Evolutionary conservation across 2,797 vertebrate species (phyloP), one percentile per base, ranked within the genome.

Genomic region (Pygocentrus nattereri): DNA sequence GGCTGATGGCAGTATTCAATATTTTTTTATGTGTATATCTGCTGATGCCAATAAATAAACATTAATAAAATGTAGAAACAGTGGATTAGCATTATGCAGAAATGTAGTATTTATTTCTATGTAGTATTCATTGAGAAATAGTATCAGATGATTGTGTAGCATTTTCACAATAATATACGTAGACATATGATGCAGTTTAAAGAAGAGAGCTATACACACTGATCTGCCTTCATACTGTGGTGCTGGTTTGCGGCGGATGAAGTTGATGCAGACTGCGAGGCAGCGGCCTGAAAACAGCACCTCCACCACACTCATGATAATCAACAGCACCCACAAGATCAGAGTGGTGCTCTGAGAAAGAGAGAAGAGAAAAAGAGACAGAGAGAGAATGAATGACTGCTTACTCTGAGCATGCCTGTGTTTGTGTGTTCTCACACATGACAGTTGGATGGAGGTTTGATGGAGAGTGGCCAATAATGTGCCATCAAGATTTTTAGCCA

Each of bases 291-390:
- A 93, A 82, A 96, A 96, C 81, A 95, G 59, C 5, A 94, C 87
- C 90, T 95, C 96, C 68, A 93, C 74, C 12, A 86, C 21, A n/a
- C 95, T 93, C 25, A 96, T 93, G 80, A 95, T 65, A n/a, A 98
- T 92, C 16, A 97, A 93, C 52, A 95, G 92, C 44, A 93, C 87
- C 97, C 97, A 98, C 64, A 98, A 95, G 90, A 94, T 93, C 82
- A 98, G 88, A 19, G 95, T 96, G 82, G 97, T 98, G 76, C 97
- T 96, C 97, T 98, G 90, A 78, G 88, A 71, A 0, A 27, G 10
- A 7, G 7, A 76, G 31, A 76, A 54, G 19, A 21, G 50, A 18
- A 50, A 52, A 5, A 52, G 15, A 47, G 67, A 86, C 2, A 23
- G 65, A 81, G 6, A 21, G 54, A 61, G 44, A 69, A 19, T 56